Conservation (phyloP, 2,113 vertebrate genomes). For the Rhinopomastus cyanomelas region DNA sequence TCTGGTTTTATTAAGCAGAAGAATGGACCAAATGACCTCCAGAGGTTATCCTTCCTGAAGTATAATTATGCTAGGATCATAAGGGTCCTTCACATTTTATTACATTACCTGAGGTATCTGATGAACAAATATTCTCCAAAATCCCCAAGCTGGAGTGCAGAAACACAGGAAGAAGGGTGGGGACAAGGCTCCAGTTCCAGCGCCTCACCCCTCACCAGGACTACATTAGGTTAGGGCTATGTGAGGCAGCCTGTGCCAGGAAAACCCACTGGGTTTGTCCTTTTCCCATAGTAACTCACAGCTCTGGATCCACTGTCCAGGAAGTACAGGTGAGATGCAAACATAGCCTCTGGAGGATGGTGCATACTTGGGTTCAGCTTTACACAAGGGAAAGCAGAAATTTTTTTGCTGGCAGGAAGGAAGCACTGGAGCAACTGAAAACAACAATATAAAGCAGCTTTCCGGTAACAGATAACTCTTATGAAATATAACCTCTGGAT, state of each 20-base stretch:
- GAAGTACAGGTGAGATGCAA: background rate
- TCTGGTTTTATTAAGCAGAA: background rate
- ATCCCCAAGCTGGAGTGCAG: background rate
- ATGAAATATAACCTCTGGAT: background rate
- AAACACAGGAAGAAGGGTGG: background rate
- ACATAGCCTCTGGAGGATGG: background rate
- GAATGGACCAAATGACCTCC: background rate
- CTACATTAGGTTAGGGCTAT: background rate
- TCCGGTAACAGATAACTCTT: accelerated
- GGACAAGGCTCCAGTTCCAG: background rate
- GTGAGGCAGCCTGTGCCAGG: background rate
- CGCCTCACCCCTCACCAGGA: background rate
- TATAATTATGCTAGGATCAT: background rate
- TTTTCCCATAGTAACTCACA: background rate
- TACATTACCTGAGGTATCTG: background rate
- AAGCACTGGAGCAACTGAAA: background rate
- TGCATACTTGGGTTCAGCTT: background rate
- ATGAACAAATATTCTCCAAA: background rate
- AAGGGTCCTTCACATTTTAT: background rate
- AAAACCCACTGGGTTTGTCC: background rate
- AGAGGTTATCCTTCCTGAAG: background rate
- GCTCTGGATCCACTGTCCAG: background rate
- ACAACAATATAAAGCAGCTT: background rate
- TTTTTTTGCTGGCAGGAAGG: background rate
- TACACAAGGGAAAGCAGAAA: background rate